These are phyloP conservation scores for Sinhomidia bicolor DNA, from an alignment of 2,888 invertebrate species.

Conservation along the genomic window DNA sequence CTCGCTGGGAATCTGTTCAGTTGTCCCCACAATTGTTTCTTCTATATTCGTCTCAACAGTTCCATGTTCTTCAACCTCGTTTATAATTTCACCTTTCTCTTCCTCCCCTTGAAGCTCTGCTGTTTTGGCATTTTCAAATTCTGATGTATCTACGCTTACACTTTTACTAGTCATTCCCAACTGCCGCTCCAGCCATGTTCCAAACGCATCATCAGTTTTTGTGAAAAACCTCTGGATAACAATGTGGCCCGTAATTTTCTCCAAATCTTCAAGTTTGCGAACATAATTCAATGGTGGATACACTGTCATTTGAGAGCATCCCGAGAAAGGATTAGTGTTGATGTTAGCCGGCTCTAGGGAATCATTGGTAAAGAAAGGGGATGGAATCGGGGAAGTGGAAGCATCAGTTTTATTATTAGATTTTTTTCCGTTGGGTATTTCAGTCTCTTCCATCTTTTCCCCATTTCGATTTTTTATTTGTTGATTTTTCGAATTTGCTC, in stretches of 20 bases:
- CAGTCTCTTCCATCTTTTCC: neutral
- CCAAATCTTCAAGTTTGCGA: conserved; percentile 77
- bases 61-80: neutral
- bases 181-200: conserved; percentile 77
- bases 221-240: conserved; percentile 79
- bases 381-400: conserved; percentile 70
- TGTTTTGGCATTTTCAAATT: conserved; percentile 70
- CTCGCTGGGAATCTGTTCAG: neutral
- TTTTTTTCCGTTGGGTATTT: too few species aligned
- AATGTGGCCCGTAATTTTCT: conserved; percentile 79
- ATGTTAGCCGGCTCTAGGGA: neutral
- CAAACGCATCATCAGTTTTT: conserved; percentile 78
- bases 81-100: neutral
- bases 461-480: conserved; percentile 14
- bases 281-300: conserved; percentile 71
- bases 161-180: conserved; percentile 74
- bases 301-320: conserved; percentile 66
- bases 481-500: conserved; percentile 37
- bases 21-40: neutral
- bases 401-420: conserved; percentile 57
- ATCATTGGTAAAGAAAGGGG: conserved; percentile 15
- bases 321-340: conserved; percentile 41
- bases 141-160: conserved; percentile 74
- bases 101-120: conserved; percentile 53
- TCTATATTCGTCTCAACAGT: neutral